Base-by-base conservation (phyloP, 2,797 vertebrate species). In the Dromococcyx pavoninus region DNA sequence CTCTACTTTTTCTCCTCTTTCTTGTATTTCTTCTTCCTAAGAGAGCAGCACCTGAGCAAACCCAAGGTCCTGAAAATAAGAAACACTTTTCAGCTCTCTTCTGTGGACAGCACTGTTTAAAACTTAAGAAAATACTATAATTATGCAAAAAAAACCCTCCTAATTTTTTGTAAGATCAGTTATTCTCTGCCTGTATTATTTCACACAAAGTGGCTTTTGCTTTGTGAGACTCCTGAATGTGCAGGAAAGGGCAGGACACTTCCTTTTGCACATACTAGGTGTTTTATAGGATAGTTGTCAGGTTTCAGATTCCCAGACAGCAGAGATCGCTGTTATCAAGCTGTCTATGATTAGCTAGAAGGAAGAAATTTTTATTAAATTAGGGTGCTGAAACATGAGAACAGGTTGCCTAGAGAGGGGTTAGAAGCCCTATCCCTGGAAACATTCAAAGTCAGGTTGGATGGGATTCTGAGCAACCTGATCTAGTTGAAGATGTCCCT, bases 101-200 rank as follows among this genome's bases (percentile, higher is more conserved):
- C 50, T 44, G 17, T 24, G 8, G 7, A 73, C 13, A 57, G 33
- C 6, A 17, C 3, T 48, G 2, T 35, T 33, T 78, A 71, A 75
- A 86, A 7, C 4, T 67, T 33, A 69, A 46, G 3, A 50, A 86
- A 91, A 60, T 18, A 2, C 1, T 58, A 10, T 13, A 43, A 56
- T 37, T 50, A 23, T 7, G 5, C 1, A 43, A 9, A 50, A 24
- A 5, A 2, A 8, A n/a, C n/a, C n/a, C n/a, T 11, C 2, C 10
- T 15, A 7, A 53, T 11, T 53, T 30, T 66, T 56, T 4, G 56
- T 41, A 41, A 41, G 10, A 41, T 41, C 39, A 41, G 10, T 39
- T 41, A 41, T 41, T 41, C 39, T 41, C 17, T 8, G 8, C n/a
- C 18, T 18, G 1, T 10, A 14, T 17, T 53, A 46, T n/a, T 23